Base-by-base conservation (phyloP, 2,888 invertebrate species). In the Coelopa pilipes region DNA sequence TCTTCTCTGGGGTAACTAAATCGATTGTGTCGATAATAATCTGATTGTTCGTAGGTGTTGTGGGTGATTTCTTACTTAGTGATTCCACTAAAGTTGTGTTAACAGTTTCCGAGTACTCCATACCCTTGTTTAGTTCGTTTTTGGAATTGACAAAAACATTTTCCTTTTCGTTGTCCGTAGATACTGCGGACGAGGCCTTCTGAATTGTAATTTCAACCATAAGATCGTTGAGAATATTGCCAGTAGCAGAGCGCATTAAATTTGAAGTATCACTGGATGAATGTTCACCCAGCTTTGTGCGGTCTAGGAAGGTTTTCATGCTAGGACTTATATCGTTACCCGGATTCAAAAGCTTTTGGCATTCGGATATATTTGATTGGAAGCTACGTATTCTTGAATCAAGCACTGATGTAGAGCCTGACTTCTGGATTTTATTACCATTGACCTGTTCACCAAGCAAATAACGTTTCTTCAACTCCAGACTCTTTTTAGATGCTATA, bases 401-500 rank as follows among this genome's bases (percentile, higher is more conserved):
- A 55, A 96, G 90, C 76, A 94, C 93, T 0, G 95, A 93, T 9
- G 95, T 93, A 72, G 94, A 94, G 71, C 94, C 94, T 0, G 95
- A 95, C 83, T 94, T 94, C 79, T 93, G 91, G 34, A 95, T 93
- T 34, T 92, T 90, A 50, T 93, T 92, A 2, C 91, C 90, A 65
- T 90, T 86, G 7, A 90, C 91, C 0, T 90, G 89, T 78, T 93
- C 93, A 0, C 95, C 95, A 13, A 96, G 89, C 19, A 96, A 88
- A 87, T 96, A 96, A 76, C 92, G 92, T 82, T 95, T 93, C 84
- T 96, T 96, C 62, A 96, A 90, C 88, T 96, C 96, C 70, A 96
- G 88, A 19, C 96, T 95, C 73, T 94, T 92, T 87, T 95, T 95
- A 17, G 95, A 94, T 13, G 96, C 96, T 73, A 96, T 92, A 21